Base-by-base conservation (phyloP, 2,113 vertebrate genomes). In the Arvicanthis niloticus region DNA sequence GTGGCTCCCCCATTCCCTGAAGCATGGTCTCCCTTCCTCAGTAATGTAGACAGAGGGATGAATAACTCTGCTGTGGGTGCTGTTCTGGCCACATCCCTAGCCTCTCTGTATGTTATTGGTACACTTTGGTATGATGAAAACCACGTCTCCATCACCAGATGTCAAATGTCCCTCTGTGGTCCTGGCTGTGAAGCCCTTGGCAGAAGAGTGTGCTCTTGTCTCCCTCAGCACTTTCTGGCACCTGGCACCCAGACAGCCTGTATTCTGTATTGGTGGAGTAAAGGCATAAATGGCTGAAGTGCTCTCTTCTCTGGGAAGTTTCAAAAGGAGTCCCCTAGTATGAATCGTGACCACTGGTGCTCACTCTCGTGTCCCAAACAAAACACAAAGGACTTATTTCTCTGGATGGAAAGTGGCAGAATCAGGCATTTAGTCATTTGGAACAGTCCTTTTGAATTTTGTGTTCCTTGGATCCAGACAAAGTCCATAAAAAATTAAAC, bases 381-480 rank as follows among this genome's bases (percentile, higher is more conserved):
- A 65, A 94, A 62, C 72, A 91, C 26, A 93, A 92, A 96, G 92
- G 75, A 34, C 53, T 21, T 45, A 58, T 85, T 91, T 95, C 75
- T 92, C 72, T n/a, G 48, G 45, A 29, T 40, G 73, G 40, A 73
- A 93, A 88, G 89, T 58, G 75, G 42, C 62, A 96, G 73, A 91
- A 88, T 88, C 9, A 8, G n/a, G 51, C 62, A 87, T 76, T 94
- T 17, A 48, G 84, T 91, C 87, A 75, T 37, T 91, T 67, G 91
- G 37, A 91, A 94, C 85, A 81, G 45, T 58, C 77, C 29, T 89
- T 97, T 92, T 92, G 70, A 86, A 75, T 93, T 42, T 37, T 42
- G 75, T 67, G 22, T 65, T 91, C 60, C 95, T 82, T 77, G 81
- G 75, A 40, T 78, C 70, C 77, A 92, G 91, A 91, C 16, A 85